These are phyloP conservation scores for Bettongia penicillata DNA, from an alignment of 2,113 vertebrate genomes.

Conservation along the genomic window DNA sequence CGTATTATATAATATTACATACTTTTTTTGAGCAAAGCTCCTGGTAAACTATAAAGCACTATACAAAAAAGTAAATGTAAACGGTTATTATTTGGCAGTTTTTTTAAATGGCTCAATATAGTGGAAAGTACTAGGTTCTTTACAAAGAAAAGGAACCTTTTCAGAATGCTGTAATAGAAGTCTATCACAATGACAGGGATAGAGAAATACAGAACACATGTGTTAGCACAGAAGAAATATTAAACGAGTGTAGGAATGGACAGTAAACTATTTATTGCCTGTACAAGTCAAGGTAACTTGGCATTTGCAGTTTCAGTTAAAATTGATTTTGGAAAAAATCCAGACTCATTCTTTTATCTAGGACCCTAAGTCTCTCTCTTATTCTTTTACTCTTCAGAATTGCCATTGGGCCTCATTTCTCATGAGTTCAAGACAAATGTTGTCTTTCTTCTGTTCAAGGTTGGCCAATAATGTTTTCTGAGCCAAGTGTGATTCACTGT, in stretches of 20 bases:
- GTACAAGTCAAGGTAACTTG: background rate
- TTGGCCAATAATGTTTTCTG: background rate
- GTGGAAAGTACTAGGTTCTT: background rate
- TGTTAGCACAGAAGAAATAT: background rate
- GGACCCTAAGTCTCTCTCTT: conserved; percentile 43
- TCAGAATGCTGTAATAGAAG: conserved; percentile 1
- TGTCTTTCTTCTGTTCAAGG: conserved; percentile 14
- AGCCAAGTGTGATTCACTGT: background rate
- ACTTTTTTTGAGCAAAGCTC: background rate
- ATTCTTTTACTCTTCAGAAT: background rate
- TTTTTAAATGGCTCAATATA: background rate
- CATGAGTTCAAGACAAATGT: background rate
- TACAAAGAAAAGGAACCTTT: background rate
- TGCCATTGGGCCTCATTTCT: conserved; percentile 33
- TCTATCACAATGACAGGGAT: background rate
- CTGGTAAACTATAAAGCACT: background rate
- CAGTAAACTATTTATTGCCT: background rate
- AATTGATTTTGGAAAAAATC: conserved; percentile 41
- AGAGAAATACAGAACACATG: background rate
- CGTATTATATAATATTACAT: background rate
- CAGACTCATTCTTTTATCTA: conserved; percentile 8
- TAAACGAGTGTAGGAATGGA: background rate
- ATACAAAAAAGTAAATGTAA: background rate
- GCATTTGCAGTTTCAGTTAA: conserved; percentile 24
- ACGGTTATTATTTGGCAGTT: background rate